Evolutionary conservation across 2,797 vertebrate species (phyloP).

Genomic region (Esox masquinongy): DNA sequence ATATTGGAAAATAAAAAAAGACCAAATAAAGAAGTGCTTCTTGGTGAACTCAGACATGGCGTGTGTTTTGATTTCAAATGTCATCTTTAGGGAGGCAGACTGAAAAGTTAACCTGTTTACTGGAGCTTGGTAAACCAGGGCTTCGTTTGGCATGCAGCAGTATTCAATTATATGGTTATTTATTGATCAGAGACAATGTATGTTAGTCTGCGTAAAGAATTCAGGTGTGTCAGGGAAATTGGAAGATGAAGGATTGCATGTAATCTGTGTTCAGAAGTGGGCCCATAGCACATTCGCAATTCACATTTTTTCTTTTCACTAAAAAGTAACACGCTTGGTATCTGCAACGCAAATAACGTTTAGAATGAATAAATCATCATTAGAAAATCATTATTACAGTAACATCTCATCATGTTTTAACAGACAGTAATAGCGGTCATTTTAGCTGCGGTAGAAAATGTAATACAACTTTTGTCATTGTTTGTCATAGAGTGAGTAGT

Average conservation of each 20-base stretch:
- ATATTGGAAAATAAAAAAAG: constrained; percentile 60
- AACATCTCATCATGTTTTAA: background rate
- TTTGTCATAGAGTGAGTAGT: background rate
- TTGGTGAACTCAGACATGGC: constrained; percentile 57
- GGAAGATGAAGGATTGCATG: constrained; percentile 75
- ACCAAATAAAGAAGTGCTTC: constrained; percentile 66
- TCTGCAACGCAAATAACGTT: constrained; percentile 23
- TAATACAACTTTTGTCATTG: background rate
- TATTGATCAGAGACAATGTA: constrained; percentile 79
- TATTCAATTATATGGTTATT: constrained; percentile 79
- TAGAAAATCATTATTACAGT: background rate
- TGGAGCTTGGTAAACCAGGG: constrained; percentile 78
- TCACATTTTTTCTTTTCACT: constrained; percentile 54
- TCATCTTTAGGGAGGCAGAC: constrained; percentile 75
- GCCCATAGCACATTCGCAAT: constrained; percentile 63
- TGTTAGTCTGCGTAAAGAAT: constrained; percentile 71
- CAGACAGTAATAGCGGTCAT: constrained; percentile 12
- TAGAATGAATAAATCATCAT: background rate
- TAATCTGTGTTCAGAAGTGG: constrained; percentile 70
- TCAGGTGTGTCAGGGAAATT: constrained; percentile 73
- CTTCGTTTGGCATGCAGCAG: constrained; percentile 76
- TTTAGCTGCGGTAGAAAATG: constrained; percentile 25
- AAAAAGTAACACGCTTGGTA: constrained; percentile 52
- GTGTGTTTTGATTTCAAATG: constrained; percentile 76
- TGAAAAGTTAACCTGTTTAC: constrained; percentile 69